A percentile compares a stretch with the other conserved stretches of the same genome.
phyloP scores from a whole-genome alignment of 2,888 invertebrate genomes.

The Agriopis marginaria region DNA sequence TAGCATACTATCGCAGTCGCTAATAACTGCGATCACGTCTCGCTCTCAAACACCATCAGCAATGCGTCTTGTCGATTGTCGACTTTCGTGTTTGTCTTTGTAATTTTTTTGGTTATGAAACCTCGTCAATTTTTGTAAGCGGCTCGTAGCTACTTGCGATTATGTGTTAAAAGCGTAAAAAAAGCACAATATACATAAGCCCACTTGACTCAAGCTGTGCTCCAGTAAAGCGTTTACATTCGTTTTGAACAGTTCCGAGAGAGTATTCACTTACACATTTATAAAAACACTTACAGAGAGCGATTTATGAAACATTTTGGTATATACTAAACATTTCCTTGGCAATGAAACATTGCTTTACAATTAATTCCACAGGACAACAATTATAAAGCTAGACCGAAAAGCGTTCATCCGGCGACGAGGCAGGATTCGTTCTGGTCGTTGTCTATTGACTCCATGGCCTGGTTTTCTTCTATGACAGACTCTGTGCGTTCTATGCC shows the following conservation, averaged over 20 bases:
- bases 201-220: constrained; percentile 28
- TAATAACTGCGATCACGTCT: neutral
- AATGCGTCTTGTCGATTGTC: neutral
- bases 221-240: neutral
- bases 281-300: constrained; percentile 6
- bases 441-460: constrained; percentile 33
- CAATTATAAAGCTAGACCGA: constrained; percentile 28
- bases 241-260: neutral
- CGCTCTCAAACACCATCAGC: neutral
- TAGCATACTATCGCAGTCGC: neutral
- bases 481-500: constrained; percentile 77
- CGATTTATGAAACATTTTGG: neutral
- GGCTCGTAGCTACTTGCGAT: neutral
- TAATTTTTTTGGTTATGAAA: no score
- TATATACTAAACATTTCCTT: neutral
- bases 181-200: constrained; percentile 7
- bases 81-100: no score
- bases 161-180: neutral
- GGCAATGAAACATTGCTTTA: neutral
- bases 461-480: constrained; percentile 62
- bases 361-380: constrained; percentile 14
- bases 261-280: neutral
- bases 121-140: neutral
- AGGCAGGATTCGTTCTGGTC: constrained; percentile 48
- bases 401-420: constrained; percentile 61